Evolutionary conservation across 2,888 invertebrate genomes (phyloP), one percentile per base, ranked within the genome.

Genomic region (Rhingia campestris): DNA sequence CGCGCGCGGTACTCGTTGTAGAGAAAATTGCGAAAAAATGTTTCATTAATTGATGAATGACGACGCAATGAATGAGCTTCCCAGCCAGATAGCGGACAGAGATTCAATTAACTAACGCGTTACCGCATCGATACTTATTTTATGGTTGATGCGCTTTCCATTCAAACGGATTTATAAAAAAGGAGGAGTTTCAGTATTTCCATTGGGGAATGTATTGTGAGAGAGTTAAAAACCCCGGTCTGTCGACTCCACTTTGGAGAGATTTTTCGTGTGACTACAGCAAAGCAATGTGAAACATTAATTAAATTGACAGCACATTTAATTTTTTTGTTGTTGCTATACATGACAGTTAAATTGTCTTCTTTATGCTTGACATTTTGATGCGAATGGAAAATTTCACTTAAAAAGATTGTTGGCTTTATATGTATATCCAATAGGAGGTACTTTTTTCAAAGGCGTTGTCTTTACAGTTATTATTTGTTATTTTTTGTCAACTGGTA

Each of bases 61-160:
- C 67, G 73, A 74, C 56, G 47, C 53, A 56, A 79, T 79, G 73
- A 79, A 82, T 82, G 79, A 82, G 73, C 73, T 79, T 82, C 82
- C 79, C 82, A 79, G 43, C 56, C 67, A 41, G 67, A 82, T 63
- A 75, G 43, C 66, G 41, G 53, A 67, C 61, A 30, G 61, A 67
- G 63, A 63, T 73, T 67, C 80, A 80, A 84, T 84, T 84, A 84
- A 84, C 64, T 69, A 51, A 61, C 66, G 61, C 59, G 74, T 75
- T 66, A 84, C 84, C 84, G 79, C 84, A 79, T 84, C 84, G 74
- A 84, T 79, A 69, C 69, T 79, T 66, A 74, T 84, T 84, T 66
- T 70, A 73, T 73, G 67, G 61, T 77, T 77, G 82, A 67, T 76
- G 61, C 66, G 66, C 76, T 76, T 72, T 72, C 35, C 43, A 76